Evolutionary conservation across 1,140 invertebrate species (phyloP).

Genomic region (Sarcophaga peregrina): DNA sequence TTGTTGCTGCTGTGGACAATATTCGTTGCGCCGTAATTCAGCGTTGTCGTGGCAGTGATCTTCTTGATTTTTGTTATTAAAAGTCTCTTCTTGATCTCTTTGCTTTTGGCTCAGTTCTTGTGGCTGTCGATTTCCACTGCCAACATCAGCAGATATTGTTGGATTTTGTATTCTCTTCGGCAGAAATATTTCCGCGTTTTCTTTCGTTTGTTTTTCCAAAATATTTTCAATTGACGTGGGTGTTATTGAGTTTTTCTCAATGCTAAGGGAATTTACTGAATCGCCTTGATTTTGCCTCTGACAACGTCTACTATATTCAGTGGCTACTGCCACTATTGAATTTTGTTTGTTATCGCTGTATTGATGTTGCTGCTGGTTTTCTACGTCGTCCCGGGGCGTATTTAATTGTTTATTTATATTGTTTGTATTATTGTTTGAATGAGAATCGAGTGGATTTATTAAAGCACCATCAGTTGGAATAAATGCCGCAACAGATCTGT

Average conservation of each 20-base stretch:
- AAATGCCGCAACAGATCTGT: conserved; percentile 34
- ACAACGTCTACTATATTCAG: no score
- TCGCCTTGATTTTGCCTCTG: background rate
- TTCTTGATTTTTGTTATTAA: background rate
- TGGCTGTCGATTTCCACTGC: background rate
- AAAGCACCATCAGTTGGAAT: conserved; percentile 37
- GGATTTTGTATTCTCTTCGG: conserved; percentile 1
- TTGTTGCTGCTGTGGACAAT: conserved; percentile 14
- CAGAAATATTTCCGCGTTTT: conserved; percentile 30
- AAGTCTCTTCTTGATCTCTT: conserved; percentile 30
- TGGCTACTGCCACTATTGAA: background rate
- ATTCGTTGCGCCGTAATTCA: conserved; percentile 19
- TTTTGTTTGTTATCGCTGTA: conserved; percentile 4
- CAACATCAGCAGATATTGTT: conserved; percentile 8
- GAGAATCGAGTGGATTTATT: conserved; percentile 45
- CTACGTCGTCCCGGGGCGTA: background rate
- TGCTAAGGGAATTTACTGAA: conserved; percentile 3
- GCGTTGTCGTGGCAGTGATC: background rate
- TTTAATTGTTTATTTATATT: conserved; percentile 14
- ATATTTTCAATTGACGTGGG: conserved; percentile 37
- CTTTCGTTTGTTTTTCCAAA: conserved; percentile 35
- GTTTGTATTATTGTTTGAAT: conserved; percentile 42
- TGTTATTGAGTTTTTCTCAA: conserved; percentile 31
- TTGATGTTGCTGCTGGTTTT: background rate
- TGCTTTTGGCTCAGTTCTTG: conserved; percentile 28